phyloP scores from a whole-genome alignment of 2,888 invertebrate species.

The Diaperis boleti region DNA sequence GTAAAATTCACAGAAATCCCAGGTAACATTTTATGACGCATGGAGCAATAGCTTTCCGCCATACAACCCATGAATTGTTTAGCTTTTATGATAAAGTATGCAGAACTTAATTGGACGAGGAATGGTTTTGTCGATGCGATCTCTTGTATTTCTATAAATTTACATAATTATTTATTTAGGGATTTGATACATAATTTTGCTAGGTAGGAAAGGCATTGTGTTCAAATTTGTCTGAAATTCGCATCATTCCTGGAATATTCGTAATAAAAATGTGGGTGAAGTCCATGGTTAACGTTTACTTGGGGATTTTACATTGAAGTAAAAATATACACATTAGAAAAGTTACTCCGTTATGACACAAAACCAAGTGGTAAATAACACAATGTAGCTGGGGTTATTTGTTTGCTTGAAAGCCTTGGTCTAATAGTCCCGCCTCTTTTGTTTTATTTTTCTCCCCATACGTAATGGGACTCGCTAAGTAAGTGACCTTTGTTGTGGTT shows the following conservation, averaged over 20 bases:
- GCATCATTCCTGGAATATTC: too few species aligned
- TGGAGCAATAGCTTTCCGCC: not conserved
- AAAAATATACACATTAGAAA: too few species aligned
- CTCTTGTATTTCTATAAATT: constrained; percentile 14
- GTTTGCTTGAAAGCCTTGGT: not conserved
- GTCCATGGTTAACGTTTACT: constrained; percentile 14
- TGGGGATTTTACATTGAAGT: too few species aligned
- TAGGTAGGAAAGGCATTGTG: constrained; percentile 2
- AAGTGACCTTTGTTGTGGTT: too few species aligned
- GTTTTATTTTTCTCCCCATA: not conserved
- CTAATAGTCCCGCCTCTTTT: not conserved
- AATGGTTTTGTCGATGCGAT: constrained; percentile 11
- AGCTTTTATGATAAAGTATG: constrained; percentile 7
- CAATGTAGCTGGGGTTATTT: not conserved
- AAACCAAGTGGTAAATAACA: not conserved
- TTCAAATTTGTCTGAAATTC: not conserved
- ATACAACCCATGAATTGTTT: not conserved
- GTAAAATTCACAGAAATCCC: constrained; percentile 14
- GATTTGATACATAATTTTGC: constrained; percentile 15
- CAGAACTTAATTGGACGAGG: not conserved
- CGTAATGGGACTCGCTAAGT: too few species aligned
- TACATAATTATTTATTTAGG: constrained; percentile 18
- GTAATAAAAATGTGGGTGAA: constrained; percentile 12
- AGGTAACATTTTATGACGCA: constrained; percentile 13
- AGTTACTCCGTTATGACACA: too few species aligned